Conservation (phyloP, 2,797 vertebrate genomes). For the Macropus fuliginosus region DNA sequence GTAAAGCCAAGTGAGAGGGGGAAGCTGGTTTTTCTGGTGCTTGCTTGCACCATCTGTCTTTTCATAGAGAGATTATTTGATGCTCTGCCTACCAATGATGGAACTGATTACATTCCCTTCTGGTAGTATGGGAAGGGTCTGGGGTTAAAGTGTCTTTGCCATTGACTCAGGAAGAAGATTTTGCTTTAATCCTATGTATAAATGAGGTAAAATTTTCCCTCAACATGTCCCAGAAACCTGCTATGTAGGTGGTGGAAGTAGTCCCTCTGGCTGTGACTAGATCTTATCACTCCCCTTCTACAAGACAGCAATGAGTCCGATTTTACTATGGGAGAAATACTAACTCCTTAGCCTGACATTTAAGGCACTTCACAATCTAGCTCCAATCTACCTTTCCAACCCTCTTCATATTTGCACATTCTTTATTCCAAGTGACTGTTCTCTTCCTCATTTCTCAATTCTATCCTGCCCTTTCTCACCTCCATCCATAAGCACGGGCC, state of each 20-base stretch:
- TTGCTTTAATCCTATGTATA: neutral
- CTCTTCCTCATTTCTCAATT: neutral
- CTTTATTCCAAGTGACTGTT: neutral
- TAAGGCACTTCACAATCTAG: neutral
- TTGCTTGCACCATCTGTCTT: neutral
- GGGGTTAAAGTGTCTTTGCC: neutral
- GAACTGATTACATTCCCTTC: neutral
- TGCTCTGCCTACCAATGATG: neutral
- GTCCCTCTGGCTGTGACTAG: neutral
- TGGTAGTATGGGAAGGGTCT: neutral
- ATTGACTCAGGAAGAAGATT: neutral
- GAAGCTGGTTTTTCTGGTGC: neutral
- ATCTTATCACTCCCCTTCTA: neutral
- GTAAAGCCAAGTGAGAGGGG: neutral
- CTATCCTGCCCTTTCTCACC: neutral
- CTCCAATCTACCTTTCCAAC: neutral
- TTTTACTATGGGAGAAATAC: neutral
- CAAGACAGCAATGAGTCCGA: neutral
- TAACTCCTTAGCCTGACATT: neutral
- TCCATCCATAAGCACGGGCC: neutral
- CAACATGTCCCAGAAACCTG: neutral
- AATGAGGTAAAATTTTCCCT: neutral
- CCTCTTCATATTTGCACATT: neutral
- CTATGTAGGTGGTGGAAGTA: neutral
- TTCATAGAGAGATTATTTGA: neutral